Base-by-base conservation (phyloP, 2,888 invertebrate genomes). In the Hydropsyche betteni region DNA sequence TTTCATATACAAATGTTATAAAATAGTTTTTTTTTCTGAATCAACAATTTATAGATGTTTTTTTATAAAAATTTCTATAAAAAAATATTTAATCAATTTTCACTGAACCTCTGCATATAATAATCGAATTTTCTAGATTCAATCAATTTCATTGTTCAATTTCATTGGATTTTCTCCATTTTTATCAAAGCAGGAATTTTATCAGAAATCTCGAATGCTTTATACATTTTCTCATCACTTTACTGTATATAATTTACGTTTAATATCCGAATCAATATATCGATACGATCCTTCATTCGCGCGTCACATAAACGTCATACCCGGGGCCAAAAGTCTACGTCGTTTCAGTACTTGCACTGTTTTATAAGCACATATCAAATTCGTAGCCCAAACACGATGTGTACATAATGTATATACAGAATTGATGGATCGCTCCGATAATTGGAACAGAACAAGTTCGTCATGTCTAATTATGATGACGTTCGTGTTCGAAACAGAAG, bases 251-350 rank as follows among this genome's bases (percentile, higher is more conserved):
- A 55, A 55, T 55, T 14, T n/a, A 55, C 6, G 6, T 55, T 55
- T 6, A 55, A 55, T 14, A 16, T 55, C 6, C 4, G 12, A 55
- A 55, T 55, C 55, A 16, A 55, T 55, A 55, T 55, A 44, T 44
- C 44, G 44, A 44, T 44, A 44, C 44, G 44, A 33, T 34, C 10
- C 33, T 70, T 52, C 52, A 53, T 70, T 70, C n/a, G 10, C 8
- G 70, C 51, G 53, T 70, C 70, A 53, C 52, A 70, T 70, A 70
- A 70, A 53, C 51, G 70, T 53, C 53, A 70, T 34, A 16, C 58
- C 58, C 58, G 3, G 58, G 24, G 58, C 24, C 58, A 24, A 24
- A 14, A 24, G 14, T 24, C 58, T 58, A 16, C 8, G 16, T 24
- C 24, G 24, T 24, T 24, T 24, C 24, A 24, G 24, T 16, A 58